Percentiles rank a stretch among this genome's conserved stretches.
Evolutionary conservation across 2,888 invertebrate genomes (phyloP).

Genomic region (Ernsta delagoae): DNA sequence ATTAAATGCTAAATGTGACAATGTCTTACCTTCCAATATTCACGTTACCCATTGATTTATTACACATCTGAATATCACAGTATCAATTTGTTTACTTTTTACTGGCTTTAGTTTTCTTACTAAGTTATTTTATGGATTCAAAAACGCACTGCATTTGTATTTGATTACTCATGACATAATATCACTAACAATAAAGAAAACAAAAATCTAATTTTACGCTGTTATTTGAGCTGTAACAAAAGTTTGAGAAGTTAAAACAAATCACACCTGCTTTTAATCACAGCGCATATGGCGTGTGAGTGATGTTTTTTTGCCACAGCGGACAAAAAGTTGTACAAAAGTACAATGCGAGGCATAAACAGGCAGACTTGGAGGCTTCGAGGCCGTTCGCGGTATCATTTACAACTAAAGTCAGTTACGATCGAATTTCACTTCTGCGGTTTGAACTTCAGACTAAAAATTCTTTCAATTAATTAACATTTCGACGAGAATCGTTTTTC

Average conservation of each 20-base stretch:
- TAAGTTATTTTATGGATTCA: too few species aligned
- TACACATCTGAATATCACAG: not conserved
- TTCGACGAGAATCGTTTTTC: slow-evolving; percentile 21
- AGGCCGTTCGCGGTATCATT: slow-evolving; percentile 19
- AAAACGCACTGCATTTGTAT: too few species aligned
- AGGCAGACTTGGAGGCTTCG: slow-evolving; percentile 1
- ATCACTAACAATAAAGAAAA: not conserved
- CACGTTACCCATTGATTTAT: slow-evolving; percentile 11
- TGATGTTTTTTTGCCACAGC: slow-evolving; percentile 11
- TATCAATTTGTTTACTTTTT: not conserved
- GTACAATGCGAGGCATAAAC: slow-evolving; percentile 6
- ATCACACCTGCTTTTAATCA: not conserved
- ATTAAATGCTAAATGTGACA: slow-evolving; percentile 26
- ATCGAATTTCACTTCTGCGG: slow-evolving; percentile 27
- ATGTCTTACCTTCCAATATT: slow-evolving; percentile 4
- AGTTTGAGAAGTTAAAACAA: not conserved
- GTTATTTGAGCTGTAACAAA: not conserved
- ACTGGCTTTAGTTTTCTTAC: too few species aligned
- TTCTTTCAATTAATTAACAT: slow-evolving; percentile 20
- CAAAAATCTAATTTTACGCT: not conserved
- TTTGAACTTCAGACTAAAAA: slow-evolving; percentile 24
- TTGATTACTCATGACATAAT: too few species aligned
- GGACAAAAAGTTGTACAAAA: slow-evolving; percentile 4
- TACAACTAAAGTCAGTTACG: slow-evolving; percentile 9
- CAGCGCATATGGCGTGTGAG: not conserved